phyloP scores from a whole-genome alignment of 2,797 vertebrate species.

The Pogonophryne albipinna region DNA sequence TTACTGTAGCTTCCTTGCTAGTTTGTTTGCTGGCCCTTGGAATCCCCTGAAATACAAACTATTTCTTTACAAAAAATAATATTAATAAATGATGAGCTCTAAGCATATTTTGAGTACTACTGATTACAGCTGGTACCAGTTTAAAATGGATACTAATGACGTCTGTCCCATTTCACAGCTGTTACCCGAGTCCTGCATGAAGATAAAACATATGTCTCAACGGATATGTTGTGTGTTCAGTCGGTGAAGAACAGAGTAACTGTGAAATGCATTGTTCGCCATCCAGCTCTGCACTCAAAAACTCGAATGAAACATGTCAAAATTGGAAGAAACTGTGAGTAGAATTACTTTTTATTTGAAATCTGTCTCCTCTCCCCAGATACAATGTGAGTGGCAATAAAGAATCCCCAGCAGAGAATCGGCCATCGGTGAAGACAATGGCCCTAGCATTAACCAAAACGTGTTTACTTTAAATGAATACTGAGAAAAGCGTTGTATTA shows the following conservation, averaged over 20 bases:
- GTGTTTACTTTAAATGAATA: conserved; percentile 43
- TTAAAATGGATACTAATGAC: conserved; percentile 1
- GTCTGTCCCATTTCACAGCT: conserved; percentile 67
- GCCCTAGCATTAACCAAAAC: not conserved
- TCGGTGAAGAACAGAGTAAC: conserved; percentile 32
- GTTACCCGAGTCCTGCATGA: conserved; percentile 15
- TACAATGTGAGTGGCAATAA: not conserved
- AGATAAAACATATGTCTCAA: conserved; percentile 51
- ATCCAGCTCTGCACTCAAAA: conserved; percentile 48
- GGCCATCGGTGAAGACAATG: not conserved
- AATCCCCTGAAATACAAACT: too few species aligned
- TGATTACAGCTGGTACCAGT: not conserved
- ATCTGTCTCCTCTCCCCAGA: not conserved
- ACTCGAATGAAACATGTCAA: conserved; percentile 62
- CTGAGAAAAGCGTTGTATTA: conserved; percentile 31
- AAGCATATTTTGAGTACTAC: not conserved
- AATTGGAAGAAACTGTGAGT: conserved; percentile 75
- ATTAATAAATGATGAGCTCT: not conserved
- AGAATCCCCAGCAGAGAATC: not conserved
- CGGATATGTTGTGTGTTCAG: conserved; percentile 43
- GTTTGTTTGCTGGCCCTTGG: too few species aligned
- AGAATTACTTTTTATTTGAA: conserved; percentile 12
- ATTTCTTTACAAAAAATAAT: too few species aligned
- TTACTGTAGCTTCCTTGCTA: too few species aligned
- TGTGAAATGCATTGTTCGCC: conserved; percentile 78